Percentiles rank a stretch among this genome's conserved stretches.
Evolutionary conservation across 2,113 vertebrate species (phyloP).

Genomic region (Caranx melampygus): DNA sequence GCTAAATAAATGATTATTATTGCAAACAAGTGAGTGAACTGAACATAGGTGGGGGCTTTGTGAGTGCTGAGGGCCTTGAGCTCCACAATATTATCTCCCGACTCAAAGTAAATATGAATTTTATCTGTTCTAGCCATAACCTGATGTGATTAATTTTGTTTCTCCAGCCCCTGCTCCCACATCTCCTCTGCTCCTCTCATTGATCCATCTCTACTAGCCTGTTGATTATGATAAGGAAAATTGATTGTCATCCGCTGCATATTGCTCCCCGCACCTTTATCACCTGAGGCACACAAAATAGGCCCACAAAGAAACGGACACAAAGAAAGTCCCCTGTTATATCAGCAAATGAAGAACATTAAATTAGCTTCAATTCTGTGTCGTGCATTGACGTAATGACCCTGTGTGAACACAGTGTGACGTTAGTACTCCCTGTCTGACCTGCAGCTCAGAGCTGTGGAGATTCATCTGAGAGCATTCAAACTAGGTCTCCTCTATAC

Average conservation of each 20-base stretch:
- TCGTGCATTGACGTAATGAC: not conserved
- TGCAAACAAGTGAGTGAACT: not conserved
- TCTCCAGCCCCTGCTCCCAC: not conserved
- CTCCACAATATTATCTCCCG: not conserved
- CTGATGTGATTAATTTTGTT: not conserved
- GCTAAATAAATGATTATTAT: not conserved
- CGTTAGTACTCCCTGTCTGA: not conserved
- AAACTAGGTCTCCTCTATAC: not conserved
- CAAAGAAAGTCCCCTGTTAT: not conserved
- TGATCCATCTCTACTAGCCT: not conserved
- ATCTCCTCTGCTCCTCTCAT: not conserved
- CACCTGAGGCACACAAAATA: not conserved
- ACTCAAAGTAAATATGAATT: not conserved
- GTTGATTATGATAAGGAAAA: not conserved
- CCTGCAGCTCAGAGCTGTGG: not conserved
- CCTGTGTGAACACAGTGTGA: not conserved
- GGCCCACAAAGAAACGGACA: not conserved
- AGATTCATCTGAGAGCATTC: not conserved
- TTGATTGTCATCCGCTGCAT: not conserved
- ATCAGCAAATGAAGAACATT: not conserved
- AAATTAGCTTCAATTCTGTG: not conserved
- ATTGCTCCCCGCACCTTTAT: not conserved
- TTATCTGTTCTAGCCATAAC: not conserved
- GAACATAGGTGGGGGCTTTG: not conserved
- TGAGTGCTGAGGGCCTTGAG: not conserved